Conservation (phyloP, 2,797 vertebrate species). For the Labroides dimidiatus region DNA sequence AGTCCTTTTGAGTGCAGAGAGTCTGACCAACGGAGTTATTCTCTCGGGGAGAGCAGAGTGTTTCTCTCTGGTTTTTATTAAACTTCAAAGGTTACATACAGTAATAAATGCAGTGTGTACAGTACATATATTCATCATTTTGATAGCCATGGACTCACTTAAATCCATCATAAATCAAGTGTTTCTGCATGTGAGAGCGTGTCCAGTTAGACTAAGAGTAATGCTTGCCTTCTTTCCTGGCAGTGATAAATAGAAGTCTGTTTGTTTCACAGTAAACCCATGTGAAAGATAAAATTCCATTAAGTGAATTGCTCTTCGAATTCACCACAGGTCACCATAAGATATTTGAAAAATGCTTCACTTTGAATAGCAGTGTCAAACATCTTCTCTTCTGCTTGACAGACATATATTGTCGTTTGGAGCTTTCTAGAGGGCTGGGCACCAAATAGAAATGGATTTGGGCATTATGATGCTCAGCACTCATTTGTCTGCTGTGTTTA, state of each 20-base stretch:
- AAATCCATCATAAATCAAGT: slow-evolving; percentile 48
- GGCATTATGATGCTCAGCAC: slow-evolving; percentile 21
- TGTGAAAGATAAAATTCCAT: slow-evolving; percentile 52
- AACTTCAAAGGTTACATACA: slow-evolving; percentile 75
- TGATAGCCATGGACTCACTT: slow-evolving; percentile 47
- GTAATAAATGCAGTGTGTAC: slow-evolving; percentile 62
- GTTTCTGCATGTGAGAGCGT: slow-evolving; percentile 13
- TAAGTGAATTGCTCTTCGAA: slow-evolving; percentile 46
- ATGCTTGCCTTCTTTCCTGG: slow-evolving; percentile 31
- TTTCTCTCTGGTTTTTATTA: slow-evolving; percentile 71
- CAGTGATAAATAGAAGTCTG: slow-evolving; percentile 40
- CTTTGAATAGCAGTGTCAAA: slow-evolving; percentile 43
- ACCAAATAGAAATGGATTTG: slow-evolving; percentile 44
- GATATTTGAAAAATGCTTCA: slow-evolving; percentile 59
- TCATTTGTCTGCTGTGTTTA: slow-evolving; percentile 19
- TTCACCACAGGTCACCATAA: slow-evolving; percentile 43
- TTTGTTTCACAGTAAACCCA: slow-evolving; percentile 32
- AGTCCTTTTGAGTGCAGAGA: slow-evolving; percentile 70
- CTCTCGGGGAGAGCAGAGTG: slow-evolving; percentile 69
- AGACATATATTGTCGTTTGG: slow-evolving; percentile 29
- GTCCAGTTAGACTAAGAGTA: slow-evolving; percentile 13
- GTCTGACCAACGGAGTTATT: slow-evolving; percentile 75
- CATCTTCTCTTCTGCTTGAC: slow-evolving; percentile 6
- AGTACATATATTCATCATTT: slow-evolving; percentile 48
- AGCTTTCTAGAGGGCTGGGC: slow-evolving; percentile 22